Base-by-base conservation (phyloP, 2,888 invertebrate species). In the Ichneumon xanthorius region DNA sequence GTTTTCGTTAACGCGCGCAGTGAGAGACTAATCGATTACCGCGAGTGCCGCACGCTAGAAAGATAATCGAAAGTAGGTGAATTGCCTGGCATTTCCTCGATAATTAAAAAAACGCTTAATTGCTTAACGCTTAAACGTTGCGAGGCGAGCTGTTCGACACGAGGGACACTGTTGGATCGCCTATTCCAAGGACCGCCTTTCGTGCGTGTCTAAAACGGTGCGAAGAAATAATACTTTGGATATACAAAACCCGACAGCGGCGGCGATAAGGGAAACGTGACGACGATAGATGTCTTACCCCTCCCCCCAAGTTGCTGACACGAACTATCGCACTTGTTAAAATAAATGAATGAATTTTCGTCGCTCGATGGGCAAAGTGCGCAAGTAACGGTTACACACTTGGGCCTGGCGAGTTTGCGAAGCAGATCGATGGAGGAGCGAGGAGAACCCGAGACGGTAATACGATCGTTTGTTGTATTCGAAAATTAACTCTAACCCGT, bases 181-280 rank as follows among this genome's bases (percentile, higher is more conserved):
- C 55, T 33, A 50, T 33, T 19, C 37, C 63, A 48, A 48, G 16
- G 9, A 37, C 37, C 19, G 16, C 1, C 48, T 75, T 26, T 45
- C 61, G 63, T n/a, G 48, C 5, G 22, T 50, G 48, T 72, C 19
- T 71, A 53, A 70, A 33, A 40, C 19, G 33, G 48, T 48, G 19
- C 37, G 33, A 72, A 63, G 37, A 45, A 45, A 79, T 4, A 55
- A 55, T 11, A 40, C 63, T 53, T 71, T 16, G 11, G 79, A 63
- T 72, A 72, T 65, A 16, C 71, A 48, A 70, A 78, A n/a, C 48
- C 58, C 63, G 9, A 40, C 9, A 40, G 40, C 40, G 65, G 11
- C 16, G n/a, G 50, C 65, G 79, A 80, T 80, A 72, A 80, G 70
- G 45, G 37, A 80, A 78, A 53, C 63, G 63, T 53, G 71, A 79